These are phyloP conservation scores for Pristionchus japonicus DNA, from an alignment of 2,888 invertebrate genomes.

Conservation along the genomic window DNA sequence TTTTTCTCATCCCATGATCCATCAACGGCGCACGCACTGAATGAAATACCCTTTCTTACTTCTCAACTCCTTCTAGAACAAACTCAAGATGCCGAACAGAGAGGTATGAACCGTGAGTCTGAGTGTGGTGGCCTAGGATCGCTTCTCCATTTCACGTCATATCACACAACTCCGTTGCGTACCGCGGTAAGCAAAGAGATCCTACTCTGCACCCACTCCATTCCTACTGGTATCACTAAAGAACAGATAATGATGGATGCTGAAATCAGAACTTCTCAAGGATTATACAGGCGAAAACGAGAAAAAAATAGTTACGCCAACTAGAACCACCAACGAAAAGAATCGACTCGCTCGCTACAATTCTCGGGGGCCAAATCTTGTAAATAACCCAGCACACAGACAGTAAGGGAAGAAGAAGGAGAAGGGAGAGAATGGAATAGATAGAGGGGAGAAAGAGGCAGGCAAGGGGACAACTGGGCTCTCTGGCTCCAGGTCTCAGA, in stretches of 20 bases:
- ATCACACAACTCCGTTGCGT: neutral
- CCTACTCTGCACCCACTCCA: no score
- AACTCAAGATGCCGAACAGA: neutral
- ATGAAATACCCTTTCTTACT: no score
- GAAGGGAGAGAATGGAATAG: neutral
- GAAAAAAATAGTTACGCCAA: neutral
- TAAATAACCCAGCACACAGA: neutral
- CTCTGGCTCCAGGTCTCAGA: constrained; percentile 37
- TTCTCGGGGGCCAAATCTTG: neutral
- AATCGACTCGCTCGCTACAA: neutral
- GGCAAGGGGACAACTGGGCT: neutral
- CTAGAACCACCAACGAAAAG: neutral
- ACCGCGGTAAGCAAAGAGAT: neutral
- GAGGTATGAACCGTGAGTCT: neutral
- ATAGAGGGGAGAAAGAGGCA: neutral
- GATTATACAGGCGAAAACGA: neutral
- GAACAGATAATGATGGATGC: no score
- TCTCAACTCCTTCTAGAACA: no score
- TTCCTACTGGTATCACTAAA: no score
- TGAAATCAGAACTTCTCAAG: no score
- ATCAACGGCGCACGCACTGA: no score
- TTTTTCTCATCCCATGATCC: no score
- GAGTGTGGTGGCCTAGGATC: no score
- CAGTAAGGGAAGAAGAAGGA: neutral
- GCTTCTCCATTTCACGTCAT: neutral